Evolutionary conservation across 2,888 invertebrate species (phyloP).

Genomic region (Lamellibrachia satsuma): DNA sequence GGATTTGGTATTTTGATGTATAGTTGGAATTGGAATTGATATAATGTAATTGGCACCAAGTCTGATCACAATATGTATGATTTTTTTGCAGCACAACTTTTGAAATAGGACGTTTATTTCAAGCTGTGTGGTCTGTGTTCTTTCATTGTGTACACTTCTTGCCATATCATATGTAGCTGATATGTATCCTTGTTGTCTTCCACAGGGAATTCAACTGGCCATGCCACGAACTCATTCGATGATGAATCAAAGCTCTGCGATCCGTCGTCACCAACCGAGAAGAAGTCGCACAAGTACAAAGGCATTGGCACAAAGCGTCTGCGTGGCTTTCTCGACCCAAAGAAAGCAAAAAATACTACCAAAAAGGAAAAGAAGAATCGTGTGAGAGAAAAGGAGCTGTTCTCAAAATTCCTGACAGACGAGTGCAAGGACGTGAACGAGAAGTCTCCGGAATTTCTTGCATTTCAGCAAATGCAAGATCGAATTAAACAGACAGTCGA

Average conservation of each 20-base stretch:
- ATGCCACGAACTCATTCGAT: neutral
- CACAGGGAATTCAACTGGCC: neutral
- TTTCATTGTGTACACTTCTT: neutral
- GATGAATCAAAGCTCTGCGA: neutral
- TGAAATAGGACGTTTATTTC: no score
- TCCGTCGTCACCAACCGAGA: neutral
- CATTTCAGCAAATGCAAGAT: conserved; percentile 21
- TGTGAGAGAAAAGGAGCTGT: neutral
- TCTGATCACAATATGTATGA: no score
- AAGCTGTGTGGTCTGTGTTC: no score
- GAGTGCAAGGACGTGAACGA: neutral
- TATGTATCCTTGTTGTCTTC: neutral
- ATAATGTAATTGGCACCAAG: no score
- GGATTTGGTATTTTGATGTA: no score
- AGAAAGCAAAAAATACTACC: neutral
- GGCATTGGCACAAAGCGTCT: neutral
- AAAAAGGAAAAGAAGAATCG: conserved; percentile 23
- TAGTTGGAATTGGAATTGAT: no score
- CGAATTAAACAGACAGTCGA: neutral
- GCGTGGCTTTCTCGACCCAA: neutral
- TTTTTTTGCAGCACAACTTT: no score
- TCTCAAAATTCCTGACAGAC: neutral
- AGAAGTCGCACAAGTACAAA: neutral
- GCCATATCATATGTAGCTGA: neutral
- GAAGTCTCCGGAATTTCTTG: conserved; percentile 24